Evolutionary conservation across 2,797 vertebrate genomes (phyloP).

Genomic region (Nannoperca australis): DNA sequence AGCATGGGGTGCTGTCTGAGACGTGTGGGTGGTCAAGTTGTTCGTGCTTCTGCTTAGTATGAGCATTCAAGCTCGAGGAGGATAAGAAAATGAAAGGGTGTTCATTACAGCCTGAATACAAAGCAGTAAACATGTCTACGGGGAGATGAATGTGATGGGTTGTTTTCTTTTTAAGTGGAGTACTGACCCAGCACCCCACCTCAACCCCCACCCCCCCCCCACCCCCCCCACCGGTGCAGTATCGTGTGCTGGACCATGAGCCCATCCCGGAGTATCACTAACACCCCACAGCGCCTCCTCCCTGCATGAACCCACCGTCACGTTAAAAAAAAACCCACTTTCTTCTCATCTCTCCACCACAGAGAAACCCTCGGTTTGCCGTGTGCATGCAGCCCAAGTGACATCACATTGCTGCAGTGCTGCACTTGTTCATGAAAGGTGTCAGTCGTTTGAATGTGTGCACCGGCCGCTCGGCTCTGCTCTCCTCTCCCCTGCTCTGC

Average conservation of each 20-base stretch:
- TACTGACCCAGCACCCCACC: conserved; percentile 49
- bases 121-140: conserved; percentile 32
- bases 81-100: conserved; percentile 22
- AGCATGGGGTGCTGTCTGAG: conserved; percentile 38
- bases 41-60: conserved; percentile 25
- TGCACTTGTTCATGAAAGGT: conserved; percentile 70
- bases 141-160: conserved; percentile 30
- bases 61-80: conserved; percentile 36
- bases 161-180: conserved; percentile 47
- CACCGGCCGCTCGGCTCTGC: conserved; percentile 58
- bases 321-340: conserved; percentile 20
- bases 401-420: conserved; percentile 78
- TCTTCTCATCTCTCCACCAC: conserved; percentile 11
- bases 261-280: conserved; percentile 61
- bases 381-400: conserved; percentile 54
- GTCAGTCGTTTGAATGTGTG: conserved; percentile 59
- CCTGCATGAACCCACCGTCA: conserved; percentile 19
- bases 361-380: conserved; percentile 5
- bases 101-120: conserved; percentile 37
- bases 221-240: conserved; percentile 65
- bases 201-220: conserved; percentile 13
- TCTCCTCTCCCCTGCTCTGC: conserved; percentile 47
- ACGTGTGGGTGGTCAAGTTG: conserved; percentile 60
- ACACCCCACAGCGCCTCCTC: conserved; percentile 61
- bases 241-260: conserved; percentile 66